Percentiles rank a stretch among this genome's conserved stretches.
These are phyloP conservation scores for Aurelia sp. DNA, from an alignment of 30 jellyfish, hydroid and myxozoan species.

Conservation along the genomic window DNA sequence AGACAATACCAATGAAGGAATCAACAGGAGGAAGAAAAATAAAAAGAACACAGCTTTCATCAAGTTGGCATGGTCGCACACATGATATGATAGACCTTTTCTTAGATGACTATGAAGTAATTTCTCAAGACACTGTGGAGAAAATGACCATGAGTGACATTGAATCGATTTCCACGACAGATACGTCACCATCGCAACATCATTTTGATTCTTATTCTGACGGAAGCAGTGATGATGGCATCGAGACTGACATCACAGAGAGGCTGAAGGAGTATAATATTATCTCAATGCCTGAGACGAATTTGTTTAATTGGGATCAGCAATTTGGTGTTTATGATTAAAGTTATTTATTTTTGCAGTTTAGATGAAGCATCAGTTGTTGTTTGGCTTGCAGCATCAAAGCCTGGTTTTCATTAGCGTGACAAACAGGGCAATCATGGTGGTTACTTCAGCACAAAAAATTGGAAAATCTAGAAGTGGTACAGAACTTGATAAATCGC, in stretches of 20 bases:
- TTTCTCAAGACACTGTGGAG: slow-evolving; percentile 50
- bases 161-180: slow-evolving; percentile 74
- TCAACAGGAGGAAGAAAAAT: neutral
- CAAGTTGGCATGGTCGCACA: slow-evolving; percentile 96
- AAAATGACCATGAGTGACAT: slow-evolving; percentile 47
- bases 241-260: slow-evolving; percentile 75
- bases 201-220: slow-evolving; percentile 37
- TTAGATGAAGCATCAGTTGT: too few species aligned
- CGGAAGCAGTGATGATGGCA: slow-evolving; percentile 86
- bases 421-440: too few species aligned
- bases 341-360: neutral
- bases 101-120: slow-evolving; percentile 85
- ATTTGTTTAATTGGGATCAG: slow-evolving; percentile 47
- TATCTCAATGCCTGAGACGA: slow-evolving; percentile 38
- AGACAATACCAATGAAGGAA: slow-evolving; percentile 31
- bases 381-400: too few species aligned
- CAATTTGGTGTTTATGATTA: slow-evolving; percentile 32
- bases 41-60: slow-evolving; percentile 55
- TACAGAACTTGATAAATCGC: too few species aligned
- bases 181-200: slow-evolving; percentile 33
- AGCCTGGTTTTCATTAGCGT: too few species aligned
- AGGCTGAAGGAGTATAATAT: slow-evolving; percentile 61
- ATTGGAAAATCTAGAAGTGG: too few species aligned
- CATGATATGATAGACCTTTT: slow-evolving; percentile 81
- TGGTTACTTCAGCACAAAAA: too few species aligned